These are phyloP conservation scores for Meiosimyza platycephala DNA, from an alignment of 2,888 invertebrate species.

Conservation along the genomic window DNA sequence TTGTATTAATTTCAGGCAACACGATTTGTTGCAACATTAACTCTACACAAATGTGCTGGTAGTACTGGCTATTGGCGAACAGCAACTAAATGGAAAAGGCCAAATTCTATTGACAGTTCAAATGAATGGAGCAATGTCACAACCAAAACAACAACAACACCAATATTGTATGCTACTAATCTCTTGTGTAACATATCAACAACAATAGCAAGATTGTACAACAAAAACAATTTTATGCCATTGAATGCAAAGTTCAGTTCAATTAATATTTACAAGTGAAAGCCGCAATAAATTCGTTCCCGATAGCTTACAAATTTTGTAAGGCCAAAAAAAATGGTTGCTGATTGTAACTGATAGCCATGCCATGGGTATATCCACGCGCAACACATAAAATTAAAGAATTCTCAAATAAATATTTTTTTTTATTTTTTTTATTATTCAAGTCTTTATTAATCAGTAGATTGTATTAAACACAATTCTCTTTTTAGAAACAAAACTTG, in stretches of 20 bases:
- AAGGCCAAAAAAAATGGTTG: too few species aligned
- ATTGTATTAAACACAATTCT: too few species aligned
- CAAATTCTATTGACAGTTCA: background rate
- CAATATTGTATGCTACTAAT: background rate
- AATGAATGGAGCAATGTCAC: too few species aligned
- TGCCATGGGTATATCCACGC: too few species aligned
- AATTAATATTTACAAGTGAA: constrained; percentile 32
- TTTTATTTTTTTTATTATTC: too few species aligned
- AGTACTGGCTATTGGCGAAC: background rate
- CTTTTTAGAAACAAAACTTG: too few species aligned
- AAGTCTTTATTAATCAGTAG: too few species aligned
- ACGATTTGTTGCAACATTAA: constrained; percentile 4
- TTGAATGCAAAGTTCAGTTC: constrained; percentile 6
- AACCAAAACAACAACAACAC: too few species aligned
- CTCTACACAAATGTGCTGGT: background rate
- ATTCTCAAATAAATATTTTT: too few species aligned
- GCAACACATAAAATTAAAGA: too few species aligned
- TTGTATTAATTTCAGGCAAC: constrained; percentile 4
- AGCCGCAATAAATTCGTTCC: constrained; percentile 25
- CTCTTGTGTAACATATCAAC: constrained; percentile 6
- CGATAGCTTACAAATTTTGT: constrained; percentile 32
- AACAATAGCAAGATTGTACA: background rate
- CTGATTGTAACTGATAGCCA: too few species aligned
- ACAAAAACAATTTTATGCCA: constrained; percentile 5
- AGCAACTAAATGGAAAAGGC: background rate